Evolutionary conservation across 2,113 vertebrate genomes (phyloP), one percentile per base, ranked within the genome.

Genomic region (Ploceus nigricollis): DNA sequence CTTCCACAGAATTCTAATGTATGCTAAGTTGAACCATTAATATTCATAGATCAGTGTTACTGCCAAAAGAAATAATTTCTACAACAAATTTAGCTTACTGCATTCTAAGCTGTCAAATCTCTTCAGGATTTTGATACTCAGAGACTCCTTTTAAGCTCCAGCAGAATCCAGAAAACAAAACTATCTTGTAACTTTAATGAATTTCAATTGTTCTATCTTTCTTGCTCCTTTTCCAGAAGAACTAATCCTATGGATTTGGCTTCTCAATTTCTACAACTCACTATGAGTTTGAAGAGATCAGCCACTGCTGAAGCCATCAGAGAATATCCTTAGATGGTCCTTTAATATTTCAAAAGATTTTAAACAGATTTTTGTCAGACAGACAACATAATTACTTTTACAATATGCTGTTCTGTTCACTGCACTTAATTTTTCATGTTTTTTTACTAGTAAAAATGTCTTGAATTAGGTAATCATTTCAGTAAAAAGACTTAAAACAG

Each of bases 31-130:
- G 45, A 81, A 63, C 33, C 23, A 70, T 94, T 88, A 90, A 95
- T 87, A 84, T 87, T 93, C 93, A 96, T 92, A 87, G 31, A 76
- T 91, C n/a, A 69, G n/a, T 72, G 73, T 93, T 95, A 79, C 83
- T 90, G 89, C 93, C 91, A 91, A 91, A 95, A 84, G 61, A 96
- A 96, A 91, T 94, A 82, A 65, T 96, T 95, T 94, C 85, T 87
- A 94, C 84, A 93, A 94, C 81, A 87, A 95, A 96, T 94, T 89
- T 69, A 95, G 70, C 78, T 91, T 91, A 82, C 37, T 93, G 84
- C 40, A 54, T 82, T 79, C 61, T 76, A 72, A 96, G 81, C 50
- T 87, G 70, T 85, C 73, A 94, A 93, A 72, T 64, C 89, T 95
- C 73, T 79, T 76, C 66, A 89, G 93, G 48, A 72, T 94, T 82